Conservation (phyloP, 2,797 vertebrate species). For the Alfaro cultratus region DNA sequence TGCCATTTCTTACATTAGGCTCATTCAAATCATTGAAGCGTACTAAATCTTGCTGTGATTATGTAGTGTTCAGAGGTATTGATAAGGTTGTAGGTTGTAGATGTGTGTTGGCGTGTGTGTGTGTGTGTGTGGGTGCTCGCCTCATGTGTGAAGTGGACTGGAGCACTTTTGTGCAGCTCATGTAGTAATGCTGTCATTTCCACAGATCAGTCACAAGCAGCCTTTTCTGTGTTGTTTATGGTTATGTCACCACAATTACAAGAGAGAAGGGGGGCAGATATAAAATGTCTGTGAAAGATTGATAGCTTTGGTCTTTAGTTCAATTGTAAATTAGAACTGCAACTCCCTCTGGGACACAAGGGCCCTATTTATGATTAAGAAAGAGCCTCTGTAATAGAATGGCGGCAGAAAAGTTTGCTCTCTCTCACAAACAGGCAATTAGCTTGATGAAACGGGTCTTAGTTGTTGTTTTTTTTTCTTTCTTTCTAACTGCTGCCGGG, state of each 20-base stretch:
- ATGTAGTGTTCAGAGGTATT: constrained; percentile 35
- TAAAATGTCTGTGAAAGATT: constrained; percentile 90
- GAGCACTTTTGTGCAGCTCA: constrained; percentile 58
- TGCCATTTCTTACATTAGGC: not conserved
- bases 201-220: constrained; percentile 82
- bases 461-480: constrained; percentile 85
- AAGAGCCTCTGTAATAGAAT: constrained; percentile 95
- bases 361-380: constrained; percentile 99
- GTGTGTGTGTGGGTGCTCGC: not conserved
- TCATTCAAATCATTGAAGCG: not conserved
- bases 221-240: constrained; percentile 84
- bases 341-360: constrained; percentile 93
- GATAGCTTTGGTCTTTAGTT: constrained; percentile 97
- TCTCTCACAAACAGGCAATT: constrained; percentile 97
- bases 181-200: constrained; percentile 77
- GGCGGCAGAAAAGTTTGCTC: constrained; percentile 94
- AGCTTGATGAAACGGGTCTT: constrained; percentile 96
- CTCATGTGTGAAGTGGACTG: constrained; percentile 20
- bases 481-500: constrained; percentile 75
- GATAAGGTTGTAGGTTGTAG: constrained; percentile 12
- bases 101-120: not conserved
- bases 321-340: constrained; percentile 99
- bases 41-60: constrained; percentile 19
- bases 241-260: constrained; percentile 95
- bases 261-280: constrained; percentile 78